phyloP scores from a whole-genome alignment of 2,113 vertebrate genomes.

The Camarhynchus parvulus region DNA sequence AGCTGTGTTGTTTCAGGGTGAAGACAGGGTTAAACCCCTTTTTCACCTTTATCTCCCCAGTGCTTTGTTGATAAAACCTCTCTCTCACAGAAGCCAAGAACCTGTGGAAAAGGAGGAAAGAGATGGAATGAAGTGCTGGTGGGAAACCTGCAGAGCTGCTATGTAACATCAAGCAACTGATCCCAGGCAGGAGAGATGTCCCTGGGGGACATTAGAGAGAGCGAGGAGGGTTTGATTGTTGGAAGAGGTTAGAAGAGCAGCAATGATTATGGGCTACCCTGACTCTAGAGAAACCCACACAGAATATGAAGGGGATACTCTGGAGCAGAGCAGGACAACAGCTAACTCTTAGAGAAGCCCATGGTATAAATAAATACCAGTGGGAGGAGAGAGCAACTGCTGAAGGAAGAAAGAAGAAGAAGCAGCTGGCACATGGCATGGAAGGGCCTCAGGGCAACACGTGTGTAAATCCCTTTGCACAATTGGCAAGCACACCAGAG shows the following conservation, averaged over 20 bases:
- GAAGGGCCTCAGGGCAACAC: not conserved
- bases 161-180: not conserved
- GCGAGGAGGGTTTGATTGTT: fast-evolving
- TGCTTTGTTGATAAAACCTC: not conserved
- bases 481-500: not conserved
- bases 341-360: not conserved
- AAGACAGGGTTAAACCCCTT: not conserved
- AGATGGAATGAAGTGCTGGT: not conserved
- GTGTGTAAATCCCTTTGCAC: slow-evolving; percentile 23
- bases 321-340: not conserved
- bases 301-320: fast-evolving
- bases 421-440: not conserved
- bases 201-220: not conserved
- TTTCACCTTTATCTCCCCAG: not conserved
- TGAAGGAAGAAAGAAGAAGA: not conserved
- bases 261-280: not conserved
- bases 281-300: not conserved
- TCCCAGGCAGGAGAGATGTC: not conserved
- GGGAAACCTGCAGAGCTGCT: not conserved
- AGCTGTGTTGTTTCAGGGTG: not conserved
- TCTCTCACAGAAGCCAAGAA: not conserved
- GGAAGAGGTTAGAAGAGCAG: not conserved
- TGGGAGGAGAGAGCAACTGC: not conserved
- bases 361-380: not conserved
- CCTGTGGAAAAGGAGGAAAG: not conserved